Conservation (phyloP, 2,797 vertebrate genomes). For the Orestias chungarensis region DNA sequence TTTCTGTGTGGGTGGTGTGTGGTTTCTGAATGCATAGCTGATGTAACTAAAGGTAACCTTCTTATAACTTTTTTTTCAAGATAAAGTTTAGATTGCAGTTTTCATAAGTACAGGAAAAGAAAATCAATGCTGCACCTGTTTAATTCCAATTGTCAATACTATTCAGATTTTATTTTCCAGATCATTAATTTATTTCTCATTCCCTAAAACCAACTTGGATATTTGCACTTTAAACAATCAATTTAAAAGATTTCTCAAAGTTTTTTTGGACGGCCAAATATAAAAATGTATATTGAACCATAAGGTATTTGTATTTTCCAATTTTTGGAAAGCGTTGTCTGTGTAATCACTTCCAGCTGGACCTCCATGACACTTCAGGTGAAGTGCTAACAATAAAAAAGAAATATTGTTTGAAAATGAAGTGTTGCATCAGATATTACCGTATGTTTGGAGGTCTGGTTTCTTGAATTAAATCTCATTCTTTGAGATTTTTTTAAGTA, state of each 20-base stretch:
- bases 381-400: not conserved
- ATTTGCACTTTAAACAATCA: not conserved
- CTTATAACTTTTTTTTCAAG: conserved; percentile 23
- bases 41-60: conserved; percentile 68
- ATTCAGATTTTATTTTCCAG: not conserved
- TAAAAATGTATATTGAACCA: not conserved
- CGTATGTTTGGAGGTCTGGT: too few species aligned
- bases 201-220: not conserved
- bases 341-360: not conserved
- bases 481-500: too few species aligned
- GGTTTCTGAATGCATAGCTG: conserved; percentile 37
- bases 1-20: conserved; percentile 35
- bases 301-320: not conserved
- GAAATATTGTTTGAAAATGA: not conserved
- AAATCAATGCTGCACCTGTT: not conserved
- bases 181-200: not conserved
- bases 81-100: conserved; percentile 31
- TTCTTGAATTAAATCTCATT: too few species aligned
- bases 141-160: not conserved
- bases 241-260: not conserved
- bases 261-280: not conserved
- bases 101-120: conserved; percentile 37
- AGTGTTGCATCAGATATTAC: not conserved
- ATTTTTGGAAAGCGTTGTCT: not conserved
- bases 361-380: not conserved